phyloP scores from a whole-genome alignment of 2,797 vertebrate genomes.

The Anguilla anguilla region DNA sequence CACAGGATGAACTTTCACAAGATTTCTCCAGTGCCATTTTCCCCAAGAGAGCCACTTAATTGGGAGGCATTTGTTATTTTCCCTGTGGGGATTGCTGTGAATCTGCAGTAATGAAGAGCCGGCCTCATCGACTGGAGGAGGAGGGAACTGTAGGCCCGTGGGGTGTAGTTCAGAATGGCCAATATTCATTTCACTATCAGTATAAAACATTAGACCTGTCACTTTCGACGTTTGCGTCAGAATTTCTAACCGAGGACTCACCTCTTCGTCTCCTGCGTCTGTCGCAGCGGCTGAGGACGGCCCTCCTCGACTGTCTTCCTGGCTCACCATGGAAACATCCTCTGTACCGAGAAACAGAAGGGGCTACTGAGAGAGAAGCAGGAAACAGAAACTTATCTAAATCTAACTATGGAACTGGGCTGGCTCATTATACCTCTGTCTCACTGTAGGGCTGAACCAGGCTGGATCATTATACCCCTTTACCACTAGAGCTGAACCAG shows the following conservation, averaged over 20 bases:
- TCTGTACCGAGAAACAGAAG: conserved; percentile 62
- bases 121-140: not conserved
- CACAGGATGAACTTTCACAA: not conserved
- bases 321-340: conserved; percentile 62
- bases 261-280: not conserved
- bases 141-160: not conserved
- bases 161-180: not conserved
- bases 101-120: conserved; percentile 19
- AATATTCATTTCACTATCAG: too few relatives aligned
- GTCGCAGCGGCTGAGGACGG: not conserved
- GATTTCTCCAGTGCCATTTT: not conserved
- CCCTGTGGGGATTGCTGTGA: conserved; percentile 28
- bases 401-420: not conserved
- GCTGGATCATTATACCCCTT: not conserved
- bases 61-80: not conserved
- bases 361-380: conserved; percentile 32
- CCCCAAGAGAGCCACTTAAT: not conserved
- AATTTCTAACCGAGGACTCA: conserved; percentile 19
- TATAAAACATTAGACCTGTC: not conserved
- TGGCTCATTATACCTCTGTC: not conserved
- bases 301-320: conserved; percentile 59
- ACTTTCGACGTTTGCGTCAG: not conserved
- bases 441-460: not conserved
- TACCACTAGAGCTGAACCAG: not conserved
- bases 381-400: not conserved